Evolutionary conservation across 2,113 vertebrate genomes (phyloP).

Genomic region (Zeus faber): DNA sequence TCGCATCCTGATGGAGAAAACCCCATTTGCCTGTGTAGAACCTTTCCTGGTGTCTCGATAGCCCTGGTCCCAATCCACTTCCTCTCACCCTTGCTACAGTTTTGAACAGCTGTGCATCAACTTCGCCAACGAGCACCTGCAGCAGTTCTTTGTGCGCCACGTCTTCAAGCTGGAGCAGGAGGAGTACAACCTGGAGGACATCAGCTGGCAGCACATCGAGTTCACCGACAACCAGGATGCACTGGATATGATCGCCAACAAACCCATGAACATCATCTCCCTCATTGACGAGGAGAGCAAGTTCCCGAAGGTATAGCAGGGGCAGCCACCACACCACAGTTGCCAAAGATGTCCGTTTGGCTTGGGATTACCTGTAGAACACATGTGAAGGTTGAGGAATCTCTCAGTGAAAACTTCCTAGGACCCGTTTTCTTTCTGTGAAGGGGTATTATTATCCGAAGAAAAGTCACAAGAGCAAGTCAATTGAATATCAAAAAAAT

Average conservation of each 20-base stretch:
- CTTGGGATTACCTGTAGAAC: too few species aligned
- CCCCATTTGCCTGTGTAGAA: too few species aligned
- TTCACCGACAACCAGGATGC: conserved; percentile 99
- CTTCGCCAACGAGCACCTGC: conserved; percentile 97
- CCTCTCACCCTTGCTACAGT: conserved; percentile 57
- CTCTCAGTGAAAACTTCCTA: too few species aligned
- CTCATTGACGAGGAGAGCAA: conserved; percentile 99
- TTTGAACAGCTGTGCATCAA: conserved; percentile 99
- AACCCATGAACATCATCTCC: conserved; percentile 98
- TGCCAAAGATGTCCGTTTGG: too few species aligned
- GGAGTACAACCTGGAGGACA: conserved; percentile 98
- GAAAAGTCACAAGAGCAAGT: too few species aligned
- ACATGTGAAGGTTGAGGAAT: too few species aligned
- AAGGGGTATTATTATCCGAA: too few species aligned
- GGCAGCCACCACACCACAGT: too few species aligned
- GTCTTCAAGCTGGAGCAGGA: conserved; percentile 99
- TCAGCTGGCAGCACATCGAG: conserved; percentile 98
- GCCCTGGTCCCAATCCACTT: neutral
- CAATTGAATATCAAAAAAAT: too few species aligned
- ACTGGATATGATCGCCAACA: conserved; percentile 97
- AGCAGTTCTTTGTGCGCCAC: conserved; percentile 96
- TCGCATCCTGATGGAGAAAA: neutral
- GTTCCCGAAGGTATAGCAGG: conserved; percentile 89
- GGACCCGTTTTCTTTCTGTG: too few species aligned
- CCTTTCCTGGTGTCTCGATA: too few species aligned